Evolutionary conservation across 1,140 invertebrate genomes (phyloP), one percentile per base, ranked within the genome.

Genomic region (Cydia strobilella): DNA sequence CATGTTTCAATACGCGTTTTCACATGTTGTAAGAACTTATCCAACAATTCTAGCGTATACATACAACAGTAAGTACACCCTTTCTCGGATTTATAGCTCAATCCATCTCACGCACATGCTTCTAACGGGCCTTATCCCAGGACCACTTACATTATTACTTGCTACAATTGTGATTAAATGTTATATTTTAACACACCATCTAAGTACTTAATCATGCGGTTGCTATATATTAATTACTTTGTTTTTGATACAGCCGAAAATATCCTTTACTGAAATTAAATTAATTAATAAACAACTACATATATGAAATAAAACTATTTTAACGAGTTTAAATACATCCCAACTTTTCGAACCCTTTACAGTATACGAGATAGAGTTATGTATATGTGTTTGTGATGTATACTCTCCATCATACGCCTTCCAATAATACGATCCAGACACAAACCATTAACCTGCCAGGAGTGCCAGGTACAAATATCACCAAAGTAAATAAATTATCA

Each of bases 401-500:
- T 10, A 15, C 9, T 45, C 39, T n/a, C 1, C 51, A 18, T n/a
- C 51, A 18, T 54, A 54, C 12, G 6, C 15, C n/a, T 54, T 54
- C 51, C 51, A 54, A 31, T 39, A 15, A 20, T 13, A 69, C 12
- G 25, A 27, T 27, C 25, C n/a, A 27, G 25, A 69, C 25, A 10
- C 54, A 63, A 20, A 25, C 31, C 74, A 72, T 75, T 66, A 71
- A 59, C 6, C 13, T 45, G 71, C 31, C 45, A 72, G 65, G 18
- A 71, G 71, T 45, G 71, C 31, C 45, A 72, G 65, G 18, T 74
- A 74, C 75, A 45, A 45, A 63, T 69, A 76, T 78, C 74, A 77
- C 75, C 73, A 66, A 76, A 77, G 77, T 78, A 80, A 83, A 85
- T 83, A 80, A 83, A 83, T 85, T 83, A 85, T 83, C 77, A 76